Conservation (phyloP, 2,113 vertebrate genomes). For the Shinisaurus crocodilurus region DNA sequence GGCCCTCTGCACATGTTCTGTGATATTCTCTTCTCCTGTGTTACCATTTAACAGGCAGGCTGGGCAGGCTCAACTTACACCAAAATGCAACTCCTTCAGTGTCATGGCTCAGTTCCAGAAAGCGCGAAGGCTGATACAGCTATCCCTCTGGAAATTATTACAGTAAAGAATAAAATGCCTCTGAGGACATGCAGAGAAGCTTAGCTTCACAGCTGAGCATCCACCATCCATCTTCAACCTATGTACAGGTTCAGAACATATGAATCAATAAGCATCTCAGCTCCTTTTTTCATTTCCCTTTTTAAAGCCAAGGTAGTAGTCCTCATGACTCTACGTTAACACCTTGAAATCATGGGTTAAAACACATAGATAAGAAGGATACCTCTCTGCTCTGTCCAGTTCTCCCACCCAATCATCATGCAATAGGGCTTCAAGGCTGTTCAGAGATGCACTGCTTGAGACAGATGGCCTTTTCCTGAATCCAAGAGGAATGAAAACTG, state of each 20-base stretch:
- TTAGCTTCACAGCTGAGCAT: not conserved
- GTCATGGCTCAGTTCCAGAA: not conserved
- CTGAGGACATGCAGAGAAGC: not conserved
- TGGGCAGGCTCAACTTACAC: not conserved
- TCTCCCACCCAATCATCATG: not conserved
- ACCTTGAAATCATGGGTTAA: not conserved
- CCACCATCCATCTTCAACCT: not conserved
- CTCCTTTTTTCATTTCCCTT: not conserved
- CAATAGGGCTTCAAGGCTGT: not conserved
- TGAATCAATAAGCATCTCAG: not conserved
- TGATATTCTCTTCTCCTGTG: not conserved
- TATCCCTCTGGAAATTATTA: no score
- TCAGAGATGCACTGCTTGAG: not conserved
- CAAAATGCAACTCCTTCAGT: not conserved
- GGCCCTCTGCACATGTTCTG: not conserved
- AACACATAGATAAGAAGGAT: not conserved
- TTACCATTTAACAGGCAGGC: not conserved
- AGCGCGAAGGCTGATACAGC: not conserved
- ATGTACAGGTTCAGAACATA: no score
- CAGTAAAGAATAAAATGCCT: not conserved
- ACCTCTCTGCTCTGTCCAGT: not conserved
- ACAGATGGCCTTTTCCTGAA: not conserved
- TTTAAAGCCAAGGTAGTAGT: not conserved
- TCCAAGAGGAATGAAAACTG: not conserved
- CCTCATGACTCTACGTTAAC: not conserved